Percentiles rank a stretch among this genome's conserved stretches.
These are phyloP conservation scores for Valencia hispanica DNA, from an alignment of 2,797 vertebrate species.

Conservation along the genomic window DNA sequence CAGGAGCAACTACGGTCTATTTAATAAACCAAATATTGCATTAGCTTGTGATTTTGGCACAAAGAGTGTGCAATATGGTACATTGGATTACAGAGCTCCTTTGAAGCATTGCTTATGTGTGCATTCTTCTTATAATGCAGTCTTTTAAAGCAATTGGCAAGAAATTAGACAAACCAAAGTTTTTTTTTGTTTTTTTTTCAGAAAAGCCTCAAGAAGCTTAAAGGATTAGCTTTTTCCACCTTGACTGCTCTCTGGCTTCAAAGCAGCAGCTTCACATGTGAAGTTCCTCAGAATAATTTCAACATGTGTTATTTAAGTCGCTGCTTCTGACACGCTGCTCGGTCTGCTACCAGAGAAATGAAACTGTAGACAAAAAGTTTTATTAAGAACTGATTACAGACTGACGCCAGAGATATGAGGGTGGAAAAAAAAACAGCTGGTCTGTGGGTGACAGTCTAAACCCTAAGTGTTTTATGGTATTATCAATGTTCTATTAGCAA, in stretches of 20 bases:
- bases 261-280: not conserved
- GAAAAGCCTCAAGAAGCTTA: too few relatives aligned
- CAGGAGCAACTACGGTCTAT: too few relatives aligned
- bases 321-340: not conserved
- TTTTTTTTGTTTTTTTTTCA: too few relatives aligned
- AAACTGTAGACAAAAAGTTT: constrained; percentile 7
- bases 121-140: too few relatives aligned
- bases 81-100: too few relatives aligned
- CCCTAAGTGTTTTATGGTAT: not conserved
- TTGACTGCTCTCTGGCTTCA: not conserved
- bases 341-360: not conserved
- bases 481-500: not conserved
- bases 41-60: too few relatives aligned
- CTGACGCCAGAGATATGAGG: not conserved
- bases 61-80: too few relatives aligned
- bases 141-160: too few relatives aligned
- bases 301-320: not conserved
- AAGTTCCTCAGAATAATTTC: not conserved
- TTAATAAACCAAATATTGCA: too few relatives aligned
- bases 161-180: too few relatives aligned
- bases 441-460: not conserved
- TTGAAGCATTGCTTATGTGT: too few relatives aligned
- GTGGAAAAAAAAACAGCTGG: not conserved
- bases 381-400: not conserved
- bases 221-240: not conserved